phyloP scores from a whole-genome alignment of 1,140 invertebrate genomes.

The Berghia stephanieae region DNA sequence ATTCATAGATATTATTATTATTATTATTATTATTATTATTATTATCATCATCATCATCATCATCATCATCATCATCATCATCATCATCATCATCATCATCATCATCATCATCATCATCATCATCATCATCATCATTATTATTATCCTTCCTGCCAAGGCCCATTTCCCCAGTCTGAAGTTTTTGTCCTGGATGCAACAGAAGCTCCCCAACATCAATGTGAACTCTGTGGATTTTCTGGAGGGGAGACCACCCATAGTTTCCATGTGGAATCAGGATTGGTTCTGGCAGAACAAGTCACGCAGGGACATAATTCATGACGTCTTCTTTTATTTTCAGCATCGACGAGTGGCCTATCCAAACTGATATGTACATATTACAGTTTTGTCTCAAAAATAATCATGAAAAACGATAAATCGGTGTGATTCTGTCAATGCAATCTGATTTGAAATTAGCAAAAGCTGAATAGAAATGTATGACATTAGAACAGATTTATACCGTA shows the following conservation, averaged over 20 bases:
- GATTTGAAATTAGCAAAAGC: too few species aligned
- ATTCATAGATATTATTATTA: too few species aligned
- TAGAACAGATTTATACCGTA: too few species aligned
- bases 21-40: too few species aligned
- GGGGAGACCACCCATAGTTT: slow-evolving; percentile 24
- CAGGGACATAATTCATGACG: slow-evolving; percentile 42
- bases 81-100: too few species aligned
- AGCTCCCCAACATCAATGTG: slow-evolving; percentile 39
- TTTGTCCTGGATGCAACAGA: slow-evolving; percentile 42
- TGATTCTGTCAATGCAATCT: too few species aligned
- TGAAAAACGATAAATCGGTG: too few species aligned
- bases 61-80: too few species aligned
- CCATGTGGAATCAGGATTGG: slow-evolving; percentile 27
- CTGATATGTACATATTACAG: not conserved
- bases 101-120: not conserved
- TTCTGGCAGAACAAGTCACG: slow-evolving; percentile 38
- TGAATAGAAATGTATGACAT: too few species aligned
- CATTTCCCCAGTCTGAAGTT: slow-evolving; percentile 41
- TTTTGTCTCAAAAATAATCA: too few species aligned
- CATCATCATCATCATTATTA: not conserved
- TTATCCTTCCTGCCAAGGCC: not conserved
- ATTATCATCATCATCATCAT: too few species aligned
- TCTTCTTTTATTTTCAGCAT: slow-evolving; percentile 43
- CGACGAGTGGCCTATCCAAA: slow-evolving; percentile 27
- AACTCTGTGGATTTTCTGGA: slow-evolving; percentile 40